These are phyloP conservation scores for Colletes gigas DNA, from an alignment of 1,140 invertebrate species.

Conservation along the genomic window DNA sequence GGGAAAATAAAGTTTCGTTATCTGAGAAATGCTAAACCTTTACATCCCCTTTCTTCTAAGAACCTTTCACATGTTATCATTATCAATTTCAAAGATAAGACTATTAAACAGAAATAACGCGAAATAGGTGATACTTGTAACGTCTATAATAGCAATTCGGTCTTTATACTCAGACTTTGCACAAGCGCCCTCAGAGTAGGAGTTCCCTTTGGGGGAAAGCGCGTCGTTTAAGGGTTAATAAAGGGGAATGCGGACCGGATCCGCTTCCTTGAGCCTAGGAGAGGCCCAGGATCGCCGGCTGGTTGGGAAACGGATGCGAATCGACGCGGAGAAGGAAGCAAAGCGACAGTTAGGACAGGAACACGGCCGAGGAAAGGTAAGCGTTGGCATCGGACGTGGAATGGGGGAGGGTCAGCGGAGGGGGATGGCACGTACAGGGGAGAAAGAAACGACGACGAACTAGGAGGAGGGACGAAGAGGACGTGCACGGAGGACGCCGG, in stretches of 20 bases:
- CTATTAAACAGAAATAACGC: too few species aligned
- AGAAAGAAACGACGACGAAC: constrained; percentile 19
- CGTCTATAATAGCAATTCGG: too few species aligned
- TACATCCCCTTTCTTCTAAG: too few species aligned
- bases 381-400: background rate
- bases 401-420: background rate
- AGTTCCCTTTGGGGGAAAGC: too few species aligned
- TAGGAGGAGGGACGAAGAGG: constrained; percentile 19
- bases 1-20: too few species aligned
- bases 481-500: constrained; percentile 1
- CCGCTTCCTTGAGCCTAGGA: constrained; percentile 1
- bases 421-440: background rate
- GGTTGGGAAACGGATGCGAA: constrained; percentile 39
- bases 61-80: too few species aligned
- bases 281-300: background rate
- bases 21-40: too few species aligned
- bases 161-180: too few species aligned
- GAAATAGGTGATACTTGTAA: too few species aligned
- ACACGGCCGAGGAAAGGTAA: constrained; percentile 41
- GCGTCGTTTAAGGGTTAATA: constrained; percentile 15
- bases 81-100: too few species aligned
- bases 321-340: constrained; percentile 39
- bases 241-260: background rate
- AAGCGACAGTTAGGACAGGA: constrained; percentile 49
- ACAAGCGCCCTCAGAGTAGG: too few species aligned